Conservation (phyloP, 2,113 vertebrate genomes). For the Alosa alosa region DNA sequence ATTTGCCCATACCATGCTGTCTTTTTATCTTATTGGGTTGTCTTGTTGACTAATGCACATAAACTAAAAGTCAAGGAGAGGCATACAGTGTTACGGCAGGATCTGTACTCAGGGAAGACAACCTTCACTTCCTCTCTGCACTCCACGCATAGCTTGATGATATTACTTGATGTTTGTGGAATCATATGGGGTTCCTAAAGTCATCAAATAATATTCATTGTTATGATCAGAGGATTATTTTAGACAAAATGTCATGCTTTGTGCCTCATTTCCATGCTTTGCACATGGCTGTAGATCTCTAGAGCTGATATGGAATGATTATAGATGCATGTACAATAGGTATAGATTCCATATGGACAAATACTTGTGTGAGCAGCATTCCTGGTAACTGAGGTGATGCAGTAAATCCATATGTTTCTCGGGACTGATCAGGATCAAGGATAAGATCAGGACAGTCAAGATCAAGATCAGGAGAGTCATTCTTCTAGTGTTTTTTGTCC, state of each 20-base stretch:
- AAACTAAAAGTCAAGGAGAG: not conserved
- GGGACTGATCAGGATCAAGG: not conserved
- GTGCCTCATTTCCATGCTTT: not conserved
- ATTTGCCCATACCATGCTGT: not conserved
- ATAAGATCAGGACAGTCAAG: not conserved
- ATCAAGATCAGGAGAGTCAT: constrained; percentile 1
- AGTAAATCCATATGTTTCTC: not conserved
- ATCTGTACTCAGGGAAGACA: not conserved
- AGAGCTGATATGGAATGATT: not conserved
- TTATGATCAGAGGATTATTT: not conserved
- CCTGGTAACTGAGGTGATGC: not conserved
- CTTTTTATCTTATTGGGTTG: not conserved
- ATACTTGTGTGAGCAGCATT: not conserved
- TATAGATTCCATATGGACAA: not conserved
- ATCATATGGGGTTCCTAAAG: not conserved
- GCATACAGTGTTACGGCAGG: not conserved
- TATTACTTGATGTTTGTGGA: not conserved
- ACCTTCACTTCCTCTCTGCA: not conserved
- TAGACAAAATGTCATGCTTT: not conserved
- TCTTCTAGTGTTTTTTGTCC: constrained; percentile 67
- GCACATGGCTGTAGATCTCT: not conserved
- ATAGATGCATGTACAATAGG: not conserved
- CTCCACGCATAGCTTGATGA: not conserved
- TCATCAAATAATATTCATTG: not conserved
- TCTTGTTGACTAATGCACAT: not conserved